Percentiles rank a stretch among this genome's conserved stretches.
These are phyloP conservation scores for Oscheius sp. DNA, from an alignment of 2,888 invertebrate species.

Conservation along the genomic window DNA sequence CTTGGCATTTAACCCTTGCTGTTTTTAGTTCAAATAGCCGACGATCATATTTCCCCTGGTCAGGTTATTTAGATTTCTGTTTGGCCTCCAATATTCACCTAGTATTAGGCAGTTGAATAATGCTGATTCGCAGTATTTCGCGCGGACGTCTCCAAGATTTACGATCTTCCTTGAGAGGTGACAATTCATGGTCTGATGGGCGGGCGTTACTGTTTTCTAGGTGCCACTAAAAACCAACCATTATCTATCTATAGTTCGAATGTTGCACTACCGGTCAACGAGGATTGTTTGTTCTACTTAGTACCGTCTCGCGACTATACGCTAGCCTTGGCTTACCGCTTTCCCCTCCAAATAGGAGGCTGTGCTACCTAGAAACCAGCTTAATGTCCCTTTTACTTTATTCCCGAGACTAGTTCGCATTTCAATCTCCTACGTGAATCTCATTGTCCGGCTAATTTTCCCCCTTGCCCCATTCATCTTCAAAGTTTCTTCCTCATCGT, in stretches of 20 bases:
- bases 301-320: slow-evolving; percentile 21
- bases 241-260: slow-evolving; percentile 2
- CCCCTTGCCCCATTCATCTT: no score
- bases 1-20: slow-evolving; percentile 2
- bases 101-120: background rate
- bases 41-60: slow-evolving; percentile 16
- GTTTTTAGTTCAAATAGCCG: slow-evolving; percentile 17
- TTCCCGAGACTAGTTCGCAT: background rate
- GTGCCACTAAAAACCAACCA: background rate
- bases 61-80: slow-evolving; percentile 8
- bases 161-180: slow-evolving; percentile 25
- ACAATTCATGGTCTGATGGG: slow-evolving; percentile 19
- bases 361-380: background rate
- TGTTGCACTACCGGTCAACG: slow-evolving; percentile 27
- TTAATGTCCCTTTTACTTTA: background rate
- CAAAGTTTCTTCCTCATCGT: no score
- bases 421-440: slow-evolving; percentile 2
- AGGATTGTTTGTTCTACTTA: slow-evolving; percentile 26
- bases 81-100: background rate
- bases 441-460: background rate
- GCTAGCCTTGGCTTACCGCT: slow-evolving; percentile 22
- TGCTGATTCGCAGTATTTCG: slow-evolving; percentile 19
- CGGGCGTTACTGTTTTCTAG: background rate
- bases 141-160: slow-evolving; percentile 26
- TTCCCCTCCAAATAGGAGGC: slow-evolving; percentile 6